These are phyloP conservation scores for Pseudomyrmex pallidus DNA, from an alignment of 1,140 invertebrate genomes.

Conservation along the genomic window DNA sequence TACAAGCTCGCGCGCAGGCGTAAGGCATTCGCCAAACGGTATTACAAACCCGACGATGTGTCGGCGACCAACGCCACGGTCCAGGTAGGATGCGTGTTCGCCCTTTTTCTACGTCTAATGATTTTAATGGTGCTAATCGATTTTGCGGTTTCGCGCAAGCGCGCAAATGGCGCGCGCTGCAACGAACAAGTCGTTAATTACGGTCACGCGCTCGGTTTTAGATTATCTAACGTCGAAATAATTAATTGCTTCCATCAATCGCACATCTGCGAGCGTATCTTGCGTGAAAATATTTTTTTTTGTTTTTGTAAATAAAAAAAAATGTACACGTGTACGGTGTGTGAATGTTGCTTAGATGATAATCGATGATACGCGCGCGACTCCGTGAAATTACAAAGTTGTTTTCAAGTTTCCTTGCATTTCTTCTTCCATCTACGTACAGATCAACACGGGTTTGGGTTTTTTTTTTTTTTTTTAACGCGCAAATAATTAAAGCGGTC, in stretches of 20 bases:
- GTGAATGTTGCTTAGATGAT: constrained; percentile 8
- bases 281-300: not conserved
- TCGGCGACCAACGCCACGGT: constrained; percentile 25
- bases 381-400: not conserved
- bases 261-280: constrained; percentile 1
- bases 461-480: too few species aligned
- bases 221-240: constrained; percentile 27
- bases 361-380: not conserved
- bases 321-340: too few species aligned
- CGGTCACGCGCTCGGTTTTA: constrained; percentile 29
- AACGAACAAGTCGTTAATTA: constrained; percentile 39
- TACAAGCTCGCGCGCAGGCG: constrained; percentile 1
- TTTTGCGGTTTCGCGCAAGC: constrained; percentile 36
- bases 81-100: constrained; percentile 27
- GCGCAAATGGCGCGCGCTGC: constrained; percentile 25
- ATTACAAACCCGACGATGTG: constrained; percentile 46
- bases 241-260: constrained; percentile 46
- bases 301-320: not conserved
- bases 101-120: constrained; percentile 39
- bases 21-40: constrained; percentile 51
- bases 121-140: constrained; percentile 56
- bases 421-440: not conserved
- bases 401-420: not conserved
- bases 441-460: too few species aligned
- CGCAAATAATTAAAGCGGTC: too few species aligned